Base-by-base conservation (phyloP, 2,797 vertebrate species). In the Hemibagrus guttatus region DNA sequence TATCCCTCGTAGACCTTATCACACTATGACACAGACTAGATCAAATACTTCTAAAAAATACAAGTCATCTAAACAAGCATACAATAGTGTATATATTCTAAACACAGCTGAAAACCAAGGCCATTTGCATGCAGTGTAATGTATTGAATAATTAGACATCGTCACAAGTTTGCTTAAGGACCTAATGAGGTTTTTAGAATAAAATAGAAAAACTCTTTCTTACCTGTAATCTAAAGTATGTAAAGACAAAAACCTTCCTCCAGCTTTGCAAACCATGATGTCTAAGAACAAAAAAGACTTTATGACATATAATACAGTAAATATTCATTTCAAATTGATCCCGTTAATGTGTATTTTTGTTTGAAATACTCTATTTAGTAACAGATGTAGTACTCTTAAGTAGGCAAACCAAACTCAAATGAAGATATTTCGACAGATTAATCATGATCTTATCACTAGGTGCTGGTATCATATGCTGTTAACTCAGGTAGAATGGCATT, bases 171-270 rank as follows among this genome's bases (percentile, higher is more conserved):
- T 14, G n/a, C 63, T 28, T 64, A 63, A 63, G 26, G 3, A 17
- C 9, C 26, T n/a, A 12, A 12, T 26, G 9, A 63, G 11, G 61
- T 63, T 63, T n/a, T 7, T 78, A 42, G 16, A 61, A 23, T 6
- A 52, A 61, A 6, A 26, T n/a, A 28, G 84, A 72, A 1, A 52
- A 31, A n/a, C 4, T 39, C 58, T 68, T 1, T 68, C 87, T 84
- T 88, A 91, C 89, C 86, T 84, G 85, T 81, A n/a, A 90, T 86
- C 66, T 72, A 84, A 49, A 89, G 85, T 85, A 61, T 87, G 72
- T 88, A 21, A 83, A 79, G 54, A 87, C 87, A 7, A 90, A 91
- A 61, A 85, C 59, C 61, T 91, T 88, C 16, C 6, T n/a, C 81
- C 0, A 49, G 78, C 71, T 0, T 26, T 63, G 85, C 90, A 91